These are phyloP conservation scores for Parotocinclus haroldoi DNA, from an alignment of 2,797 vertebrate species.

Conservation along the genomic window DNA sequence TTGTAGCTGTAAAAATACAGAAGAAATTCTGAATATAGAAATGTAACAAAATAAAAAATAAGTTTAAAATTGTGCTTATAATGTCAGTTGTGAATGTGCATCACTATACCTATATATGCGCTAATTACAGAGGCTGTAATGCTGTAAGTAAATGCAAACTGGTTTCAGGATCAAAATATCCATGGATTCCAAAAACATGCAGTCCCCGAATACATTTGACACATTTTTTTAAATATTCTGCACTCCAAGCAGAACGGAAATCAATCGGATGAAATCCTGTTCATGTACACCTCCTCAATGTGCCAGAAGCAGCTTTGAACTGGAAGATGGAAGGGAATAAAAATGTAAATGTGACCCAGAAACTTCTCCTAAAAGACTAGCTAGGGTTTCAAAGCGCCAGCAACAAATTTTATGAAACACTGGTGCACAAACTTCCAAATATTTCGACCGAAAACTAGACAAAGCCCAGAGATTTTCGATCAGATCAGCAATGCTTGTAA, in stretches of 20 bases:
- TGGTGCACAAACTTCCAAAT: too few species aligned
- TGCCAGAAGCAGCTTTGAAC: not conserved
- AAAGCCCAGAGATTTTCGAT: too few species aligned
- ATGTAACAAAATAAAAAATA: too few species aligned
- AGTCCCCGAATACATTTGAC: too few species aligned
- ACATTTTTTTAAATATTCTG: not conserved
- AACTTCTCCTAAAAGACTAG: not conserved
- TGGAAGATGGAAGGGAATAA: slow-evolving; percentile 2
- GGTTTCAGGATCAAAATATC: not conserved
- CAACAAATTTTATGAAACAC: not conserved
- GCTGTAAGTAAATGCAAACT: not conserved
- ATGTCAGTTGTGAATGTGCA: too few species aligned
- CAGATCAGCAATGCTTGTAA: too few species aligned
- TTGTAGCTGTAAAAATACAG: too few species aligned
- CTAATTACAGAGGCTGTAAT: too few species aligned
- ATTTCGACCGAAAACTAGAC: too few species aligned
- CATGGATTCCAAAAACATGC: not conserved
- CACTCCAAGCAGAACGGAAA: not conserved
- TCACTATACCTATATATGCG: too few species aligned
- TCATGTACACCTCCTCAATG: not conserved
- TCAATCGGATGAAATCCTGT: not conserved
- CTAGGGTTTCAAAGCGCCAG: not conserved
- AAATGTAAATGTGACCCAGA: slow-evolving; percentile 24
- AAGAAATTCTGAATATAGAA: too few species aligned
- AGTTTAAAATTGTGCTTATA: too few species aligned